Conservation (phyloP, 2,113 vertebrate genomes). For the Eurypyga helias region DNA sequence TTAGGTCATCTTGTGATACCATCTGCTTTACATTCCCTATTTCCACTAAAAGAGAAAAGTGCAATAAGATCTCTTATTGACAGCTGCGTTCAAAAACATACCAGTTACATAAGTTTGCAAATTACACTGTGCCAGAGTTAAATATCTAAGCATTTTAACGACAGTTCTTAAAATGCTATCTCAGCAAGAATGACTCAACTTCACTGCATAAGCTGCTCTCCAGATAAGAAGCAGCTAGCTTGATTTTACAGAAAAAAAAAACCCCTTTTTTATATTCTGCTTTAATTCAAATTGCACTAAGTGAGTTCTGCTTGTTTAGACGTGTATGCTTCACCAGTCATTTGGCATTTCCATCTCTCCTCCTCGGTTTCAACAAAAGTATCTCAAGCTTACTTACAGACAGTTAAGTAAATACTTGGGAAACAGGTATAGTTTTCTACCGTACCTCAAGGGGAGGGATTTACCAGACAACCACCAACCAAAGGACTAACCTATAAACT, state of each 20-base stretch:
- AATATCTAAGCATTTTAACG: constrained; percentile 60
- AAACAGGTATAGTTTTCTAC: not conserved
- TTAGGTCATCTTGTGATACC: constrained; percentile 5
- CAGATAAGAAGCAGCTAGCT: constrained; percentile 49
- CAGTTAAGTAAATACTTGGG: not conserved
- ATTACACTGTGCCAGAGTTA: constrained; percentile 49
- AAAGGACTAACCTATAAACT: not conserved
- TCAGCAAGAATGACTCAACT: constrained; percentile 62
- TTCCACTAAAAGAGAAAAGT: constrained; percentile 14
- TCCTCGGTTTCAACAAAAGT: not conserved
- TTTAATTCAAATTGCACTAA: constrained; percentile 30
- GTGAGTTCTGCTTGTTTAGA: constrained; percentile 51
- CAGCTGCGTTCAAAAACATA: constrained; percentile 67
- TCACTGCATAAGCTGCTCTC: not conserved
- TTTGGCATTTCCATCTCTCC: constrained; percentile 18
- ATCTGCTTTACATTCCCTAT: not conserved
- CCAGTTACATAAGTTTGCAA: constrained; percentile 68
- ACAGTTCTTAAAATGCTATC: constrained; percentile 51
- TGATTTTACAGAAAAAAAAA: not conserved
- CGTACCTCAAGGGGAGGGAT: not conserved
- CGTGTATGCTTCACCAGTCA: constrained; percentile 17
- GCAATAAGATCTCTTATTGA: constrained; percentile 53
- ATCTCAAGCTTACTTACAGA: not conserved
- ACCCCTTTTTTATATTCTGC: not conserved
- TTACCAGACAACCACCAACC: not conserved